Conservation (phyloP, 2,888 invertebrate genomes). For the Drosophila peninsularis region DNA sequence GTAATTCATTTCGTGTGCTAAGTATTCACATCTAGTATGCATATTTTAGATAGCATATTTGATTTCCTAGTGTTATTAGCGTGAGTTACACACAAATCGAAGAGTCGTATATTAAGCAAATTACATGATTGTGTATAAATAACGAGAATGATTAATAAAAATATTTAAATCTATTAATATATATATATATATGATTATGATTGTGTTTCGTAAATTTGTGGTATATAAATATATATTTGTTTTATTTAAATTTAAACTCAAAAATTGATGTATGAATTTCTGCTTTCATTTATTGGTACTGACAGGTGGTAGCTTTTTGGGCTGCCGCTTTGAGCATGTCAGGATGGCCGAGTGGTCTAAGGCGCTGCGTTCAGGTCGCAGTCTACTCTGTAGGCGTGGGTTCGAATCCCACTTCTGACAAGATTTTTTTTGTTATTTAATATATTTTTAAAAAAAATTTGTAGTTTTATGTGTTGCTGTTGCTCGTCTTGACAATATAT, state of each 20-base stretch:
- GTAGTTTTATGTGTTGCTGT: not conserved
- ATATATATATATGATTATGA: not conserved
- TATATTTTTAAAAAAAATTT: not conserved
- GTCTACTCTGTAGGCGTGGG: conserved; percentile 74
- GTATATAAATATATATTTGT: too few relatives aligned
- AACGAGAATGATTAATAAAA: conserved; percentile 69
- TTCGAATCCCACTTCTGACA: conserved; percentile 73
- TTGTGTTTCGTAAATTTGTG: too few relatives aligned
- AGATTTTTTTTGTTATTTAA: conserved; percentile 10
- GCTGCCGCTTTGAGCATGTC: rapidly evolving
- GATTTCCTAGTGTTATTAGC: conserved; percentile 48
- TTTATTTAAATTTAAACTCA: too few relatives aligned
- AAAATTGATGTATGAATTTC: too few relatives aligned
- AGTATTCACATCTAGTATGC: conserved; percentile 35
- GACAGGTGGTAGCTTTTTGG: not conserved
- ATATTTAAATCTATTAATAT: conserved; percentile 49
- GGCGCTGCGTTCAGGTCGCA: conserved; percentile 75
- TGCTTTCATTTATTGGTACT: not conserved
- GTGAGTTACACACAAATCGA: conserved; percentile 52
- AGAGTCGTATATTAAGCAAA: conserved; percentile 51
- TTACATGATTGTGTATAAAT: conserved; percentile 70
- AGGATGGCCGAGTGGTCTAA: conserved; percentile 73
- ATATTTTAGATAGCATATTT: conserved; percentile 45
- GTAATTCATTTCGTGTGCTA: conserved; percentile 43
- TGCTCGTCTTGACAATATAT: not conserved